Conservation (phyloP, 1,140 invertebrate species). For the Cotesia glomerata region DNA sequence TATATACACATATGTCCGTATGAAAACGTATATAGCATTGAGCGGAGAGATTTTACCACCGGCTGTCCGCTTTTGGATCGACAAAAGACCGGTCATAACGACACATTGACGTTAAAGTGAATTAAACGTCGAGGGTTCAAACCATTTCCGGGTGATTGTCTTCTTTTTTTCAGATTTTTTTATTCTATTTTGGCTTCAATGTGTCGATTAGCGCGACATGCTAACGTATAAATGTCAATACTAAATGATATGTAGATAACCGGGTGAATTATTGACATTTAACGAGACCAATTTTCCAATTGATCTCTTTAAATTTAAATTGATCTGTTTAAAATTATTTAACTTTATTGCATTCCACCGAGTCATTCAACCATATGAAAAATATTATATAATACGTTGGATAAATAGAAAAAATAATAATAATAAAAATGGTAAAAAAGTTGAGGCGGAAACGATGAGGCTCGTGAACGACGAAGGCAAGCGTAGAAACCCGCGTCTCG, state of each 20-base stretch:
- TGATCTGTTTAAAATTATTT: background rate
- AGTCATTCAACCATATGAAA: background rate
- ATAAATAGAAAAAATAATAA: background rate
- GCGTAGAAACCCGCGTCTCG: conserved; percentile 25
- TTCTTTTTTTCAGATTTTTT: background rate
- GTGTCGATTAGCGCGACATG: background rate
- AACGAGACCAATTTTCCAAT: conserved; percentile 8
- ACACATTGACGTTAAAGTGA: conserved; percentile 17
- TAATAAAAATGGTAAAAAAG: conserved; percentile 16
- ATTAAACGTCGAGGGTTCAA: conserved; percentile 11
- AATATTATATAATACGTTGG: background rate
- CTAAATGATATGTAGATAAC: no score
- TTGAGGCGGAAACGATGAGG: background rate
- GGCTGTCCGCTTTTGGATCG: conserved; percentile 5
- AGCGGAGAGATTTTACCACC: background rate
- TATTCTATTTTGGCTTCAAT: background rate
- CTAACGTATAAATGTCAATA: no score
- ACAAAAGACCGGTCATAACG: conserved; percentile 14
- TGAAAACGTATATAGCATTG: background rate
- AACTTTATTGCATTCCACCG: background rate
- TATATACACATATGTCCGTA: no score
- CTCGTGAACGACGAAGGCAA: conserved; percentile 5
- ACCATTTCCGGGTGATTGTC: background rate
- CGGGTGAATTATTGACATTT: background rate
- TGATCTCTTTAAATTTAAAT: background rate